These are phyloP conservation scores for Heterotis niloticus DNA, from an alignment of 2,113 vertebrate species.

Conservation along the genomic window DNA sequence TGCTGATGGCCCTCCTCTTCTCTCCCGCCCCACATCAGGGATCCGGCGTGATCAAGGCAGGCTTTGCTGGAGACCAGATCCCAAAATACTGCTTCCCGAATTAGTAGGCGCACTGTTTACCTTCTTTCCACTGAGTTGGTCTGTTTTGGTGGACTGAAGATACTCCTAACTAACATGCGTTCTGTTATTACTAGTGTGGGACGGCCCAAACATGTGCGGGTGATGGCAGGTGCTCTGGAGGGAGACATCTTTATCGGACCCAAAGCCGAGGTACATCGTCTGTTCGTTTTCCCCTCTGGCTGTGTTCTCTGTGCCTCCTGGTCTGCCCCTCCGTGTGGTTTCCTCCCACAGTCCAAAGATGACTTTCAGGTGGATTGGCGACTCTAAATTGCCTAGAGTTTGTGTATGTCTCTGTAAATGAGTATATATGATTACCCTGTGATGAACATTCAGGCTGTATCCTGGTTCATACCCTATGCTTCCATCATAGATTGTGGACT, in stretches of 20 bases:
- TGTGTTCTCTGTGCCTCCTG: not conserved
- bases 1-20: not conserved
- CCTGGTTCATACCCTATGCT: no score
- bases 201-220: conserved; percentile 82
- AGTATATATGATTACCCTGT: no score
- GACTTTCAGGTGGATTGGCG: no score
- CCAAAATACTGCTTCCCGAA: conserved; percentile 91
- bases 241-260: conserved; percentile 87
- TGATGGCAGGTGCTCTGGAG: conserved; percentile 87
- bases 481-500: no score
- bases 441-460: no score
- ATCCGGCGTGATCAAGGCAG: conserved; percentile 84
- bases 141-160: not conserved
- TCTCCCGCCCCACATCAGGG: conserved; percentile 57
- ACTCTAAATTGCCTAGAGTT: no score
- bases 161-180: not conserved
- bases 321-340: no score
- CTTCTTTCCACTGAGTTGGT: not conserved
- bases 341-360: no score
- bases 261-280: conserved; percentile 76
- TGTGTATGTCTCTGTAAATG: no score
- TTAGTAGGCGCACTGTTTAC: conserved; percentile 68
- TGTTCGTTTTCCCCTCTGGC: no score
- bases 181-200: conserved; percentile 68
- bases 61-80: conserved; percentile 89